Conservation (phyloP, 2,888 invertebrate genomes). For the Epirrita christyi region DNA sequence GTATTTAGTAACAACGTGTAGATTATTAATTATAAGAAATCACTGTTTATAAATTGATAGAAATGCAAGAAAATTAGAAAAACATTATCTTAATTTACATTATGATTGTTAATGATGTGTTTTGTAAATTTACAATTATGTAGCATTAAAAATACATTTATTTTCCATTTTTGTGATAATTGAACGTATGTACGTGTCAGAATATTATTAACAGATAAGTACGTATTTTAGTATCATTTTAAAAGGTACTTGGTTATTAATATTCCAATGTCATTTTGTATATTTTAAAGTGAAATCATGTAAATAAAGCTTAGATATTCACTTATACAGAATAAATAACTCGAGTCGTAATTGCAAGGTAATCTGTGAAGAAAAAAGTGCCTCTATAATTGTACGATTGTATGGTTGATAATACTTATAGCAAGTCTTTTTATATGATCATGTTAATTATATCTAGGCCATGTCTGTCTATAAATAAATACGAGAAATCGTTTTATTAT, state of each 20-base stretch:
- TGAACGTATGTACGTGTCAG: conserved; percentile 24
- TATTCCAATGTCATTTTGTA: conserved; percentile 18
- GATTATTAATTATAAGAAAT: conserved; percentile 37
- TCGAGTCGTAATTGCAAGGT: conserved; percentile 27
- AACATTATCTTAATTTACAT: conserved; percentile 15
- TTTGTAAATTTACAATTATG: conserved; percentile 17
- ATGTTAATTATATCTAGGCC: conserved; percentile 33
- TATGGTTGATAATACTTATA: conserved; percentile 28
- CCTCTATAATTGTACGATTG: conserved; percentile 31
- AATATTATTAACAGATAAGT: conserved; percentile 17
- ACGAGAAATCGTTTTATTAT: conserved; percentile 27
- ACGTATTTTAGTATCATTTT: conserved; percentile 14
- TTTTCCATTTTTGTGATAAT: conserved; percentile 42
- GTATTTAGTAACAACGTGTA: conserved; percentile 33
- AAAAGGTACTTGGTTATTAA: conserved; percentile 11
- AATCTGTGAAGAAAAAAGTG: conserved; percentile 29
- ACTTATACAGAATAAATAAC: conserved; percentile 5
- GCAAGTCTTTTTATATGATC: conserved; percentile 28
- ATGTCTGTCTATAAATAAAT: conserved; percentile 38
- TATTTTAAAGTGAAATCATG: conserved; percentile 17
- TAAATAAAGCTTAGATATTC: conserved; percentile 24
- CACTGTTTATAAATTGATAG: conserved; percentile 26
- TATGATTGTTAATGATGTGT: conserved; percentile 19
- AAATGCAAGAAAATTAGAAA: conserved; percentile 21
- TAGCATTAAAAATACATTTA: conserved; percentile 22